Evolutionary conservation across 2,113 vertebrate species (phyloP), one percentile per base, ranked within the genome.

Genomic region (Tragelaphus buxtoni): DNA sequence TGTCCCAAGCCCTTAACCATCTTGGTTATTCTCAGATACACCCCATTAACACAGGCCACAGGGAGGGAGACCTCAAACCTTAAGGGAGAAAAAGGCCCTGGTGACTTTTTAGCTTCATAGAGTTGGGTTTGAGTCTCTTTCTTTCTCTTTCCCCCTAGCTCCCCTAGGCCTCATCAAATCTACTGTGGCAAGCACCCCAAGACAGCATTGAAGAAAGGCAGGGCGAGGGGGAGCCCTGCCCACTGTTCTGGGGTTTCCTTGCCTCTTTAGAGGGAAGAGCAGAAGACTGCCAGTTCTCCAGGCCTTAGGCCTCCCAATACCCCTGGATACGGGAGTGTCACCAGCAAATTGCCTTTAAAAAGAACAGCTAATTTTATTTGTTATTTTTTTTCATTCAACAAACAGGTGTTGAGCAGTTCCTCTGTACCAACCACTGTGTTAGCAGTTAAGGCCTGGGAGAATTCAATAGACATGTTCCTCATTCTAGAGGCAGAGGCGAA

Each of bases 21-120:
- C 95, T 72, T 4, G 8, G 81, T 45, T 56, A 76, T 60, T 98
- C 96, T 96, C 96, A 26, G 17, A 77, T 13, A 6, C 11, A 93
- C 93, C 84, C 85, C 13, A 22, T 96, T 97, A 94, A 74, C 91
- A 69, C 96, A 91, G 88, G n/a, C 85, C 60, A 80, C 61, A 0
- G 17, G 84, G 88, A 86, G 83, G 51, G 92, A 98, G 97, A 95
- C 96, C 56, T 86, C 0, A 51, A 94, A 96, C 88, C 88, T 63
- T 79, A 32, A 7, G 83, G 97, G 95, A 97, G 96, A 98, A 89
- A 96, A 79, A 72, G 69, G 42, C 12, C 79, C 61, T 77, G 72
- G 22, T 89, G 94, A 96, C 61, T 95, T 77, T 55, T 53, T 32
- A 86, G 80, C 63, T 87, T 85, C 65, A 45, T 1, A 11, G 80